Evolutionary conservation across 2,113 vertebrate genomes (phyloP).

Genomic region (Fregata magnificens): DNA sequence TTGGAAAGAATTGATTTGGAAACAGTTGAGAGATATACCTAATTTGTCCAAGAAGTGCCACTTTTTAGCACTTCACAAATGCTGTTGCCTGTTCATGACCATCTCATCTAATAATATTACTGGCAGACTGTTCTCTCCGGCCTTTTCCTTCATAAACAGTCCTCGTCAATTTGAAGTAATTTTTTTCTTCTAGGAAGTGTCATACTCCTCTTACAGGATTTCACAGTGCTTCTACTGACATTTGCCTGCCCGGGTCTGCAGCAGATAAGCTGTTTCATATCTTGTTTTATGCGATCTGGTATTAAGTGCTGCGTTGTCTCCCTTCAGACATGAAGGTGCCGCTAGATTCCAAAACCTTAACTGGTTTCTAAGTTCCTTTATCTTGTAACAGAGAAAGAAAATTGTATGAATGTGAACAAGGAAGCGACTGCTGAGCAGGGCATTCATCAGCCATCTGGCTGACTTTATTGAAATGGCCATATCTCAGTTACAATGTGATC

Average conservation of each 20-base stretch:
- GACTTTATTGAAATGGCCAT: not conserved
- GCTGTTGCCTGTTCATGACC: not conserved
- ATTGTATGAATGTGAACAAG: accelerated
- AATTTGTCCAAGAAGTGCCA: not conserved
- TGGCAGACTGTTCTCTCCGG: not conserved
- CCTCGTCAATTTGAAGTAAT: not conserved
- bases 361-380: not conserved
- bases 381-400: not conserved
- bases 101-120: not conserved
- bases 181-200: not conserved
- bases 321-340: not conserved
- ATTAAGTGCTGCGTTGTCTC: not conserved
- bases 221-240: not conserved
- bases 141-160: not conserved
- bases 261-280: not conserved
- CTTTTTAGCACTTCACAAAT: not conserved
- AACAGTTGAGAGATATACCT: not conserved
- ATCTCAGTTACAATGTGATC: not conserved
- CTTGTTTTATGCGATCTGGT: not conserved
- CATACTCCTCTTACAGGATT: not conserved
- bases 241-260: not conserved
- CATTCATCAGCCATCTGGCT: not conserved
- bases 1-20: not conserved
- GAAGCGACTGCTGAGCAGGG: not conserved
- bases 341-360: not conserved